Evolutionary conservation across 2,888 invertebrate genomes (phyloP), one percentile per base, ranked within the genome.

Genomic region (Agrotis ipsilon): DNA sequence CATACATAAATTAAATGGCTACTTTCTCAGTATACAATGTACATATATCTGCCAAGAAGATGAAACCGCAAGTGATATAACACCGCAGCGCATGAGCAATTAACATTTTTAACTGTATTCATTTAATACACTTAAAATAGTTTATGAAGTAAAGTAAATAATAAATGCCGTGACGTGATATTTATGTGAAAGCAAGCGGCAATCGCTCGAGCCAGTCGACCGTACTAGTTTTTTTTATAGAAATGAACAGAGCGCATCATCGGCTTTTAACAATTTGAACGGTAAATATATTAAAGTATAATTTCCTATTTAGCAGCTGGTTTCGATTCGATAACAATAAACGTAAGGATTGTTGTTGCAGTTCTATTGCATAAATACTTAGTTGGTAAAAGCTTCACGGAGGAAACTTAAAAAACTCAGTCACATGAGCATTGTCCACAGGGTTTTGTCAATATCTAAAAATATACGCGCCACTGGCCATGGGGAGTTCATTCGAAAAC

Each of bases 181-280:
- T 67, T 69, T 48, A 72, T 80, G 70, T 80, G 82, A 81, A 79
- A 73, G 82, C 68, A 32, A 75, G 49, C 64, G 43, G 74, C 48
- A 60, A 62, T 61, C 14, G 82, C 60, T 7, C 64, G 14, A 68
- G 18, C 19, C 81, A 52, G 51, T 83, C 65, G 57, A 73, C 48
- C 83, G 66, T 81, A 18, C 43, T 43, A n/a, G 51, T 46, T 70
- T 70, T 69, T 57, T 76, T 72, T 70, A 58, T n/a, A 59, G 51
- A 68, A 73, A 54, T 68, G 68, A 57, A 68, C 66, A 52, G 68
- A 66, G 45, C 61, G 78, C 67, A 73, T 72, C 73, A 72, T 79
- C 74, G 65, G 21, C n/a, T 81, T 81, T 61, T 57, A 75, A 72
- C 32, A 54, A 57, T 65, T 46, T 72, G 39, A 63, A 51, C 68